Evolutionary conservation across 2,797 vertebrate species (phyloP).

Genomic region (Okamejei kenojei): DNA sequence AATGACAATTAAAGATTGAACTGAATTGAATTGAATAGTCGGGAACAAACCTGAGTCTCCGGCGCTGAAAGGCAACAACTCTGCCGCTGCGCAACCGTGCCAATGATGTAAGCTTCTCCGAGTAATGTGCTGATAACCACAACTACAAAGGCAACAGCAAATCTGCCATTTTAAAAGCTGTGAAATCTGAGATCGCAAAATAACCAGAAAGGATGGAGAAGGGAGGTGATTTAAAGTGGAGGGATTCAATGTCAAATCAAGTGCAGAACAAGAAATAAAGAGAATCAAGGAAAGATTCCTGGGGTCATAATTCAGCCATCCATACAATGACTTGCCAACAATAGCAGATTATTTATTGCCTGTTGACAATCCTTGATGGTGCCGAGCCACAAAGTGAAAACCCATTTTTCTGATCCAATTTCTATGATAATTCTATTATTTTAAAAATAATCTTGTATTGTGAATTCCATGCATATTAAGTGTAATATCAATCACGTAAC

Average conservation of each 20-base stretch:
- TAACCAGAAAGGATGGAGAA: background rate
- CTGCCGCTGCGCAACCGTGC: too few species aligned
- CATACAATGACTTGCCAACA: background rate
- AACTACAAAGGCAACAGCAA: background rate
- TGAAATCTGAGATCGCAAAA: background rate
- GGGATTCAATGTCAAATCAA: background rate
- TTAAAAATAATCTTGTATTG: background rate
- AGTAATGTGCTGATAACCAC: background rate
- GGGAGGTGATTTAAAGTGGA: background rate
- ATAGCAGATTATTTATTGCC: background rate
- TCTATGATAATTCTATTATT: background rate
- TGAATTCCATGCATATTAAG: conserved; percentile 10
- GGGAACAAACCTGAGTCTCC: too few species aligned
- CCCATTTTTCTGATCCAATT: background rate
- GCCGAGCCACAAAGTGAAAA: background rate
- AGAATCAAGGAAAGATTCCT: background rate
- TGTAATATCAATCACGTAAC: background rate
- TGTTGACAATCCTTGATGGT: background rate
- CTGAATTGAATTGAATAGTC: too few species aligned
- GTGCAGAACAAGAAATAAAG: background rate
- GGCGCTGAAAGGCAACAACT: too few species aligned
- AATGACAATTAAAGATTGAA: too few species aligned
- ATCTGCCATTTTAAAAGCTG: too few species aligned
- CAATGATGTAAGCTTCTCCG: background rate
- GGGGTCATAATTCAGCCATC: background rate